Base-by-base conservation (phyloP, 2,113 vertebrate species). In the Cervus canadensis region DNA sequence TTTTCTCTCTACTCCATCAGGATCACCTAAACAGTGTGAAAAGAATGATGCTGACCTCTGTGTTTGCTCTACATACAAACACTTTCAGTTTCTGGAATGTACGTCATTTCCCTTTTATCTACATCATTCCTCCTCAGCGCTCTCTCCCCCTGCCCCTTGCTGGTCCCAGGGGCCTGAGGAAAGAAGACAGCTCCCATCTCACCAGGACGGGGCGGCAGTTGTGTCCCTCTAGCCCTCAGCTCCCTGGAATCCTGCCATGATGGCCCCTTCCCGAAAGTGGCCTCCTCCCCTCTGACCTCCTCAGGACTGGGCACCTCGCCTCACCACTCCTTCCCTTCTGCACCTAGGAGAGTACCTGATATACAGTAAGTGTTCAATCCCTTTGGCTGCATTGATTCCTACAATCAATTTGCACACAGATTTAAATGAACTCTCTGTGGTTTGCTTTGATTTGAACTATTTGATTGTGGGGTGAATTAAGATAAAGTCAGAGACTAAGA, bases 171-270 rank as follows among this genome's bases (percentile, higher is more conserved):
- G 28, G 33, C 4, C 6, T 16, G 36, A 15, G 11, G 45, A 11
- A 79, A 19, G 26, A 30, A 19, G 13, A 1, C 5, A 23, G 5
- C 23, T 3, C 33, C 48, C 25, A 0, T 7, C 19, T 2, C 4
- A 14, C 6, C 13, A 5, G 17, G 30, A 1, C 2, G 52, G 21
- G 19, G 16, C 0, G 1, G 11, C 8, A 3, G 0, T 1, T 25
- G 2, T 1, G 33, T 8, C 5, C 54, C n/a, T 11, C 19, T 5
- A 3, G 11, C 36, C 23, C 9, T 50, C n/a, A 4, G 15, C 25
- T 33, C 28, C n/a, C n/a, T 10, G 0, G 48, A 33, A 1, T 13
- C 4, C 0, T 3, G 11, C 7, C 5, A 2, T 19, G 4, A 36
- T 0, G 23, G 28, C 50, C 10, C 26, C 25, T 13, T 16, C 83